Base-by-base conservation (phyloP, 2,797 vertebrate genomes). In the Acrossocheilus wenchowensis region DNA sequence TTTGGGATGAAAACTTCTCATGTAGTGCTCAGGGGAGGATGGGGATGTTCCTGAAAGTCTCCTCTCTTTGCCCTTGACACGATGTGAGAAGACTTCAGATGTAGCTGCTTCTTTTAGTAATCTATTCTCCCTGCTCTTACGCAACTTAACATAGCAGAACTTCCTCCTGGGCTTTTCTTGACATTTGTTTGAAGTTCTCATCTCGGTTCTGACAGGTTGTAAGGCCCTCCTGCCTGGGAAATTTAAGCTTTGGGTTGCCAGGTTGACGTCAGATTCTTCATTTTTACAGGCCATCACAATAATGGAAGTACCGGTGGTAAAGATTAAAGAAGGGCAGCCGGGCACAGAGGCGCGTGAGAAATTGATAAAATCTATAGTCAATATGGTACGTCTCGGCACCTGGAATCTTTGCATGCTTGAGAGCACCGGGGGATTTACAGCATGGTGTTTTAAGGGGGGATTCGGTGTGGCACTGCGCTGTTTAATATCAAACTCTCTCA, bases 261-360 rank as follows among this genome's bases (percentile, higher is more conserved):
- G 90, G 81, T 90, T 91, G 78, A 91, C 39, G 15, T 81, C 73
- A 82, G 2, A 78, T 84, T 84, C 88, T 91, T 95, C 92, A 94
- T 94, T 97, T 96, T 95, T 94, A 93, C 97, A 99, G 97, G 97
- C 94, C 90, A 85, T 99, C 96, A 97, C 94, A 95, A 94, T 98
- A 95, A 99, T 99, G 97, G 98, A 99, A 95, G 97, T 99, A 90
- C 97, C 97, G 30, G 96, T 99, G 95, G 96, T 99, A 97, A 99
- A 98, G 97, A 97, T 98, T 96, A 98, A 96, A 94, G 94, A 97
- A 96, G 95, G 94, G 94, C 95, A 96, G 92, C 94, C 94, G 86
- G 97, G 96, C 92, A 95, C 91, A 1, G 92, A 98, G 92, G 93
- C 93, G 85, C 93, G 95, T 91, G 97, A 99, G 93, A 98, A 97